These are phyloP conservation scores for Furcula furcula DNA, from an alignment of 2,888 invertebrate species.

Conservation along the genomic window DNA sequence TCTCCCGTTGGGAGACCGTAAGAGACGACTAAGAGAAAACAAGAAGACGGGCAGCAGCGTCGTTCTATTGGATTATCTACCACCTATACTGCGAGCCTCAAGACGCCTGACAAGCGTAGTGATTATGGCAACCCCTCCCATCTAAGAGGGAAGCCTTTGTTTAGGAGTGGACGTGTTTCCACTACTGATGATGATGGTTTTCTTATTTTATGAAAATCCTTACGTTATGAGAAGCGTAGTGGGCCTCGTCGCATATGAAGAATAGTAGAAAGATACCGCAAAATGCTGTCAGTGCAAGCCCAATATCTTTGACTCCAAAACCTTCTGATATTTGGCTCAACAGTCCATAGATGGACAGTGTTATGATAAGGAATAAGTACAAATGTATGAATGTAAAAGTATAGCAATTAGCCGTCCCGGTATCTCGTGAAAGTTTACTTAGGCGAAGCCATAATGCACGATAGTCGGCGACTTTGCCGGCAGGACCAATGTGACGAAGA, in stretches of 20 bases:
- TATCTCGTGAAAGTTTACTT: conserved; percentile 85
- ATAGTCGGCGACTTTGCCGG: conserved; percentile 86
- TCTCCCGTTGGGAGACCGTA: too few relatives aligned
- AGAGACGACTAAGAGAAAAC: too few relatives aligned
- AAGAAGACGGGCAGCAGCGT: too few relatives aligned
- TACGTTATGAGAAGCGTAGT: conserved; percentile 87
- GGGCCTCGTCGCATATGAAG: conserved; percentile 88
- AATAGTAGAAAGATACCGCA: conserved; percentile 85
- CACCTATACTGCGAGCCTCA: too few relatives aligned
- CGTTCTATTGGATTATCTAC: too few relatives aligned
- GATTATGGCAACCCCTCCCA: too few relatives aligned
- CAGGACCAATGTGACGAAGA: conserved; percentile 85
- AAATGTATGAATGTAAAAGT: conserved; percentile 85
- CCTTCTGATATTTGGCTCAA: conserved; percentile 88
- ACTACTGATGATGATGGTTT: neutral
- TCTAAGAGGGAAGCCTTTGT: too few relatives aligned
- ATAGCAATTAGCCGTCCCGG: conserved; percentile 86
- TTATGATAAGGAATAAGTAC: conserved; percentile 87
- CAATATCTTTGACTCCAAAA: conserved; percentile 87
- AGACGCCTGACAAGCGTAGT: too few relatives aligned
- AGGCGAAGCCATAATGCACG: conserved; percentile 86
- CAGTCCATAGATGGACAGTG: conserved; percentile 87
- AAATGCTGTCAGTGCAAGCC: conserved; percentile 84
- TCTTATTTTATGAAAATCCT: conserved; percentile 41
- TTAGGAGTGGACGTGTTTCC: too few relatives aligned